Conservation (phyloP, 2,797 vertebrate species). For the Tenualosa thibaudeaui region DNA sequence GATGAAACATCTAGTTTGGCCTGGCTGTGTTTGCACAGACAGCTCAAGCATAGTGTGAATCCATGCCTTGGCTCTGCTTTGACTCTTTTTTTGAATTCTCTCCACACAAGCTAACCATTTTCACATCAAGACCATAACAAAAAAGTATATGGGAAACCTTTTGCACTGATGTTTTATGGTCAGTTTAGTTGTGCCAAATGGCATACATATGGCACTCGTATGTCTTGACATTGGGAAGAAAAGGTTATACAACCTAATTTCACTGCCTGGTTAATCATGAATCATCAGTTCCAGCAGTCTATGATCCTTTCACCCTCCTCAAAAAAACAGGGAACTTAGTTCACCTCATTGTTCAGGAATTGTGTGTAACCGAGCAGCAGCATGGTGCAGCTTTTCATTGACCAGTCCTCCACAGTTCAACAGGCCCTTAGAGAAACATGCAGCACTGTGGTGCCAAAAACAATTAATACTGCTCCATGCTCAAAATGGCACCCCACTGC, state of each 20-base stretch:
- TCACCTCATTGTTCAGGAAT: neutral
- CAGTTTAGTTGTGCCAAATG: neutral
- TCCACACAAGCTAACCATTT: neutral
- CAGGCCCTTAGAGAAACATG: neutral
- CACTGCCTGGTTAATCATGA: neutral
- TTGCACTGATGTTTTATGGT: neutral
- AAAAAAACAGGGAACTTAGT: neutral
- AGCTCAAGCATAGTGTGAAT: slow-evolving; percentile 26
- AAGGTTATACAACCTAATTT: neutral
- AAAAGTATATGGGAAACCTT: neutral
- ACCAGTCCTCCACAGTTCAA: neutral
- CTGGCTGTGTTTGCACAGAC: slow-evolving; percentile 2
- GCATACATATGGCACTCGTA: neutral
- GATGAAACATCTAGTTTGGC: slow-evolving; percentile 30
- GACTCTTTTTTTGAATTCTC: neutral
- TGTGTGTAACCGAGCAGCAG: neutral
- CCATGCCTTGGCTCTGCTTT: neutral
- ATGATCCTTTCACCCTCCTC: neutral
- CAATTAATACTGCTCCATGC: slow-evolving; percentile 17
- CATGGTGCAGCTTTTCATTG: slow-evolving; percentile 3
- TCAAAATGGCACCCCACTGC: slow-evolving; percentile 24
- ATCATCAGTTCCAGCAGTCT: neutral
- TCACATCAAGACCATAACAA: neutral
- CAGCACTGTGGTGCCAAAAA: slow-evolving; percentile 12
- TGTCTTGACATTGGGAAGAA: neutral